Conservation (phyloP, 2,797 vertebrate genomes). For the Pitangus sulphuratus region DNA sequence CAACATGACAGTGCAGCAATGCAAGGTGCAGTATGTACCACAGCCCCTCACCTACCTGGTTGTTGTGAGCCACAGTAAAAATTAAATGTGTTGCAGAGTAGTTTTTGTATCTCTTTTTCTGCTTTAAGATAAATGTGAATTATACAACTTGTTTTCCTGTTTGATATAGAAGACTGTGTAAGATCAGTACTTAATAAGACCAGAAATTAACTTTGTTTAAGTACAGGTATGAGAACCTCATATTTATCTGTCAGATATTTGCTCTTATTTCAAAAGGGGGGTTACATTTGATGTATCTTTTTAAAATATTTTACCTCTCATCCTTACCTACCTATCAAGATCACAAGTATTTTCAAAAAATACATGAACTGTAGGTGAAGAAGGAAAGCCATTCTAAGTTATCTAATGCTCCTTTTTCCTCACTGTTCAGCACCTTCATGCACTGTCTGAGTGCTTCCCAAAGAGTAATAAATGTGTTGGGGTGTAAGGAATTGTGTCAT, state of each 20-base stretch:
- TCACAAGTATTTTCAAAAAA: not conserved
- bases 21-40: conserved; percentile 82
- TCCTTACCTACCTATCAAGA: not conserved
- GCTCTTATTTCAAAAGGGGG: not conserved
- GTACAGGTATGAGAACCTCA: not conserved
- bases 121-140: not conserved
- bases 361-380: not conserved
- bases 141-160: not conserved
- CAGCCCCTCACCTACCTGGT: not conserved
- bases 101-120: not conserved
- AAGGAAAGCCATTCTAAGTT: not conserved
- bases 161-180: not conserved
- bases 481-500: not conserved
- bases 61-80: not conserved
- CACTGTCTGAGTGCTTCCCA: not conserved
- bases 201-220: not conserved
- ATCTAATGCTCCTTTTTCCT: not conserved
- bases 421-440: not conserved
- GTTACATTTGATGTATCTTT: not conserved
- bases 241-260: not conserved
- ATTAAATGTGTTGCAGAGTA: not conserved
- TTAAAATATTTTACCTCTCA: not conserved
- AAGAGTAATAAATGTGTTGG: fast-evolving
- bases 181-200: not conserved
- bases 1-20: conserved; percentile 86